phyloP scores from a whole-genome alignment of 92 coral and sea anemone genomes.

The Siderastrea siderea region DNA sequence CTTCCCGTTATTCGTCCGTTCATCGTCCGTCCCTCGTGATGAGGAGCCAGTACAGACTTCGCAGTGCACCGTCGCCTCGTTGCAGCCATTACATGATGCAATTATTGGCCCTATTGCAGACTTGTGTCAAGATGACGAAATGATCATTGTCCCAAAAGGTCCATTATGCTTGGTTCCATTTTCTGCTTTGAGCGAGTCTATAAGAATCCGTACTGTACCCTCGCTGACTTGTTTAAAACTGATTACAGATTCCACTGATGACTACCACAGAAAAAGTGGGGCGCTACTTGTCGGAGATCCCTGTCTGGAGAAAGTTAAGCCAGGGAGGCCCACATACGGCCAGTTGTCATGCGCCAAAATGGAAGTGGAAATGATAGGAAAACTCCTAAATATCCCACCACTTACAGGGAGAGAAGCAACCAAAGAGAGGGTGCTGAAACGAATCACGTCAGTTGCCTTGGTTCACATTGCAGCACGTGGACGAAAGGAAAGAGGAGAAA shows the following conservation, averaged over 20 bases:
- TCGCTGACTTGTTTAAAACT: too few species aligned
- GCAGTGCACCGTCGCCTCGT: not conserved
- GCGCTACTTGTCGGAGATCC: not conserved
- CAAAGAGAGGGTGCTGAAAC: not conserved
- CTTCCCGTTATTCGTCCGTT: too few species aligned
- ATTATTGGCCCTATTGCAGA: not conserved
- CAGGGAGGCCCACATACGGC: too few species aligned
- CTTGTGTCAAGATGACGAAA: not conserved
- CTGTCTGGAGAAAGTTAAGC: not conserved
- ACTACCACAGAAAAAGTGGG: not conserved
- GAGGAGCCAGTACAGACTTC: not conserved
- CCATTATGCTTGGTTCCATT: not conserved
- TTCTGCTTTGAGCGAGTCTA: too few species aligned
- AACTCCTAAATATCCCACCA: not conserved
- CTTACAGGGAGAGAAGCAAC: not conserved
- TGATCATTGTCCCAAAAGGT: not conserved
- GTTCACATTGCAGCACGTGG: not conserved
- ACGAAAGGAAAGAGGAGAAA: not conserved
- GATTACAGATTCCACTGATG: not conserved
- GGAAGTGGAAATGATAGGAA: not conserved
- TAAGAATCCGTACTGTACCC: too few species aligned
- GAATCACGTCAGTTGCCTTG: not conserved
- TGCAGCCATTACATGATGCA: not conserved
- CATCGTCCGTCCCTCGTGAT: not conserved
- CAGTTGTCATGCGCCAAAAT: not conserved